Evolutionary conservation across 1,140 invertebrate genomes (phyloP).

Genomic region (Drosophila santomea): DNA sequence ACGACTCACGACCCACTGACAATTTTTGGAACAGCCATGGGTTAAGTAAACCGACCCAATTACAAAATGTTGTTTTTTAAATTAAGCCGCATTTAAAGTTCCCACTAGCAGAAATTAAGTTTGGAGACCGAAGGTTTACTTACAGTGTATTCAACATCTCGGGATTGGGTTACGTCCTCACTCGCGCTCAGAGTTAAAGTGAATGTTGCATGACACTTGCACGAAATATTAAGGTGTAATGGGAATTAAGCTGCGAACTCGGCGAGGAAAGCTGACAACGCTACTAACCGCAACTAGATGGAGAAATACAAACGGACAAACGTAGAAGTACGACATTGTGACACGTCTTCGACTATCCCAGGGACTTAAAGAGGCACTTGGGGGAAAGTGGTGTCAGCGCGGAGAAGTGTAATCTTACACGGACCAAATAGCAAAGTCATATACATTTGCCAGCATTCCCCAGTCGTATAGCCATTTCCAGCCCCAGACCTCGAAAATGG

Average conservation of each 20-base stretch:
- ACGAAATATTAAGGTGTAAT: constrained; percentile 82
- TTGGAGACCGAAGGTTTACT: background rate
- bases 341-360: constrained; percentile 51
- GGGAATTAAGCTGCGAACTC: constrained; percentile 68
- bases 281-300: constrained; percentile 54
- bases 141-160: constrained; percentile 13
- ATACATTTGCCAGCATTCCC: constrained; percentile 21
- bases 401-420: constrained; percentile 63
- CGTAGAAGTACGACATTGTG: constrained; percentile 78
- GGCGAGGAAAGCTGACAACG: constrained; percentile 61
- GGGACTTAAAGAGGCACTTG: background rate
- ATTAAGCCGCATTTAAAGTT: background rate
- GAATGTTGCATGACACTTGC: constrained; percentile 78
- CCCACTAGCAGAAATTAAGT: too few species aligned
- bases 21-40: background rate
- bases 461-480: constrained; percentile 21
- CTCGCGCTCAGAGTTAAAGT: constrained; percentile 62
- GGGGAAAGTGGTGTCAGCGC: constrained; percentile 32
- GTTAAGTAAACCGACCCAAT: background rate
- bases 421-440: constrained; percentile 71
- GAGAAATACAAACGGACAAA: constrained; percentile 42
- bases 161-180: constrained; percentile 65
- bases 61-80: background rate
- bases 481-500: constrained; percentile 10
- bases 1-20: background rate